Evolutionary conservation across 2,113 vertebrate species (phyloP), one percentile per base, ranked within the genome.

Genomic region (Gracilinanus agilis): DNA sequence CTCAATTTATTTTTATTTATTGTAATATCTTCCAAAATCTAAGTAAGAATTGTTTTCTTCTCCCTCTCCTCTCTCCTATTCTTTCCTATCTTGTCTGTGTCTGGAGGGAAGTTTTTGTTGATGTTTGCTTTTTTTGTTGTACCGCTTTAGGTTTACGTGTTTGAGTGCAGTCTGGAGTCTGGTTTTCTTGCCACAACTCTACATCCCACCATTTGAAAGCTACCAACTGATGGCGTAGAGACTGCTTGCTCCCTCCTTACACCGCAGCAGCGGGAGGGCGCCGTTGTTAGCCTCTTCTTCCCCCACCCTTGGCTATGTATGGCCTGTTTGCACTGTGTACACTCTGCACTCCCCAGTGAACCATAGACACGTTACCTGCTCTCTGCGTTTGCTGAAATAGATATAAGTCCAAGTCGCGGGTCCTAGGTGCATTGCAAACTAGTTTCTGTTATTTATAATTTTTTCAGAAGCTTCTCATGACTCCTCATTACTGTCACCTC

Each of bases 1-100:
- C 95, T 94, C 97, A 54, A 95, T 95, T 97, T 96, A 97, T 98
- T 97, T 97, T 96, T 96, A 97, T 96, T 67, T n/a, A 89, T 89
- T 96, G 94, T 91, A 96, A 96, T 95, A 95, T 97, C 96, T 98
- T 97, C 95, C 96, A 96, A 96, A 97, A 49, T 13, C 40, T 89
- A 12, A 1, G 23, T 27, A 23, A 53, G 24, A 75, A 75, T n/a
- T n/a, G 44, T 24, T 49, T 27, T 25, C 49, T 89, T 49, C 88
- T 89, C 34, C 61, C 61, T 13, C 61, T 34, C 58, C 9, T 12
- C 58, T 29, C 61, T n/a, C 12, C 61, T 67, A 49, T 25, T 49
- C 44, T 24, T 88, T 29, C 44, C 11, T 49, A 89, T 89, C 44
- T 44, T 24, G 40, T 89, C 88, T 11, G 88, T 44, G 40, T 89